These are phyloP conservation scores for Addax nasomaculatus DNA, from an alignment of 2,113 vertebrate species.

Conservation along the genomic window DNA sequence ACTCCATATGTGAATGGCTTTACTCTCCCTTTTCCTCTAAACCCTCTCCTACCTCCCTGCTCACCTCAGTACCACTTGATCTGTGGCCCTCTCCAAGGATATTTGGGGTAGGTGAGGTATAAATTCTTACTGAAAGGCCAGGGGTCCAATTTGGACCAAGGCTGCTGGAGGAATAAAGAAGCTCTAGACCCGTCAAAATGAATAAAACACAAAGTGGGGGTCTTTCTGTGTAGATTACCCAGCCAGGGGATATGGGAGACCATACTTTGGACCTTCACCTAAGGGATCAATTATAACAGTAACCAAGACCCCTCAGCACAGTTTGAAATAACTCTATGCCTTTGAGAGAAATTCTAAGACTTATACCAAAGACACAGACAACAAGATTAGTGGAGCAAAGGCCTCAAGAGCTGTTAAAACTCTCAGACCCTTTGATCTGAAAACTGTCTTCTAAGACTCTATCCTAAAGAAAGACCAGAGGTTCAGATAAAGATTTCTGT, in stretches of 20 bases:
- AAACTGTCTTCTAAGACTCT: constrained; percentile 41
- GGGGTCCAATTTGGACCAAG: background rate
- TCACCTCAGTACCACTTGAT: background rate
- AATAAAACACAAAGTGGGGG: background rate
- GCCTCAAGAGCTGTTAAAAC: background rate
- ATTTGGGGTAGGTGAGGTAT: background rate
- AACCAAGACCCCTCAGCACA: background rate
- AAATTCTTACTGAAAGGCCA: background rate
- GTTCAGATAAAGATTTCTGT: background rate
- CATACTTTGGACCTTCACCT: background rate
- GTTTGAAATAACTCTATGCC: background rate
- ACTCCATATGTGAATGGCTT: background rate
- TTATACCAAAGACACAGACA: background rate
- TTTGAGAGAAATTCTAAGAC: background rate
- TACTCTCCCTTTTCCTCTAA: background rate
- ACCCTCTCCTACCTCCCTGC: background rate
- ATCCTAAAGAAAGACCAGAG: background rate
- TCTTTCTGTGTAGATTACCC: background rate
- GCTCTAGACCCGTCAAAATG: background rate
- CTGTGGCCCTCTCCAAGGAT: background rate
- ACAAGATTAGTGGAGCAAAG: constrained; percentile 41
- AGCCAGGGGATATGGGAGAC: background rate
- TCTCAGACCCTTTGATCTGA: background rate
- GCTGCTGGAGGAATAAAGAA: background rate
- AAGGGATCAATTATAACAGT: background rate